Evolutionary conservation across 2,113 vertebrate genomes (phyloP).

Genomic region (Donacobius atricapilla): DNA sequence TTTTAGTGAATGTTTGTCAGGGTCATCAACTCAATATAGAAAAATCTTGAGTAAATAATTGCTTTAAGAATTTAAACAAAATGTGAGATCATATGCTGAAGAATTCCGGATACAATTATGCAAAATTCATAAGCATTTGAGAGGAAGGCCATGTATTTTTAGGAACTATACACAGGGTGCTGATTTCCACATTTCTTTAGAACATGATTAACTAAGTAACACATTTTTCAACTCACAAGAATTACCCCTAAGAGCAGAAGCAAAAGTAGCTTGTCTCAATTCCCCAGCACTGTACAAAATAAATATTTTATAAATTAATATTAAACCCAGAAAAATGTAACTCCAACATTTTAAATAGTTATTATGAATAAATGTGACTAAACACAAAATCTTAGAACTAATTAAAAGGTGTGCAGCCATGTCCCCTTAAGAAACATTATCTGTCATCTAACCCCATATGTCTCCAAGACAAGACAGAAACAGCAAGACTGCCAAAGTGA

Average conservation of each 20-base stretch:
- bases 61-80: not conserved
- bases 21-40: not conserved
- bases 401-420: constrained; percentile 27
- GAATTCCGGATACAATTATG: not conserved
- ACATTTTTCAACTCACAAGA: not conserved
- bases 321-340: not conserved
- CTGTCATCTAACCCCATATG: constrained; percentile 30
- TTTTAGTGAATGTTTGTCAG: not conserved
- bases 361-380: not conserved
- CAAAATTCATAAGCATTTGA: not conserved
- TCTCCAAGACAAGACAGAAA: constrained; percentile 55
- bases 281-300: not conserved
- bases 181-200: not conserved
- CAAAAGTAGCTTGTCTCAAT: not conserved
- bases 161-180: not conserved
- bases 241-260: not conserved
- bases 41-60: not conserved
- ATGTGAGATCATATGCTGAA: not conserved
- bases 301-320: not conserved
- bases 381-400: not conserved
- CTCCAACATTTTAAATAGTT: not conserved
- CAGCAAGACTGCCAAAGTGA: constrained; percentile 51
- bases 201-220: not conserved
- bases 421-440: constrained; percentile 38
- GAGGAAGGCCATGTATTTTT: not conserved